These are phyloP conservation scores for Oligia fasciuncula DNA, from an alignment of 2,888 invertebrate species.

Conservation along the genomic window DNA sequence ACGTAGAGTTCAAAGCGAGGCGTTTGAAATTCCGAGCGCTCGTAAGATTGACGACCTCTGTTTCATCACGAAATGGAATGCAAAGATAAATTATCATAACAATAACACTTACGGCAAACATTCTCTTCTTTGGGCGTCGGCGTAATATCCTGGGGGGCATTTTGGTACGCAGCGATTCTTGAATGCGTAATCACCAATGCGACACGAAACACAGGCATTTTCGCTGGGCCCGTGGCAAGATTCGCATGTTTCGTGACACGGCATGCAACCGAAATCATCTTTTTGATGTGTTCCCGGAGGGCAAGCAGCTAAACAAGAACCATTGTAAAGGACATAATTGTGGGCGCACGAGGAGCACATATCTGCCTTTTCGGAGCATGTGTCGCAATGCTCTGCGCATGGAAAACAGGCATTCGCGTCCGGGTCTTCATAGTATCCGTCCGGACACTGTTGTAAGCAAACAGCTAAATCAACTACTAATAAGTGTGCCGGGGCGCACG, in stretches of 20 bases:
- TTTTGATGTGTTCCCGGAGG: constrained; percentile 95
- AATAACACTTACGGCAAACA: constrained; percentile 91
- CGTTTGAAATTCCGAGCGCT: constrained; percentile 62
- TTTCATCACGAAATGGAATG: constrained; percentile 68
- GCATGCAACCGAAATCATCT: constrained; percentile 95
- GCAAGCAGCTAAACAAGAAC: constrained; percentile 96
- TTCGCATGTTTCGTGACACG: constrained; percentile 94
- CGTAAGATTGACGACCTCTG: constrained; percentile 66
- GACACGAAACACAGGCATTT: constrained; percentile 95
- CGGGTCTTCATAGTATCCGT: constrained; percentile 95
- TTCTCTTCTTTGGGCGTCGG: constrained; percentile 94
- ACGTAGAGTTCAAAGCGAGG: constrained; percentile 56
- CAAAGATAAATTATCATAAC: constrained; percentile 73
- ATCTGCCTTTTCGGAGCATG: constrained; percentile 95
- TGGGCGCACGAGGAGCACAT: constrained; percentile 96
- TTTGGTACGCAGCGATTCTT: constrained; percentile 93
- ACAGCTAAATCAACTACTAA: constrained; percentile 95
- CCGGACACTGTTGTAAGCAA: constrained; percentile 96
- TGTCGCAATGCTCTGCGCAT: constrained; percentile 96
- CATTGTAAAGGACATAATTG: constrained; percentile 95
- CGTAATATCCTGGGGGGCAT: constrained; percentile 93
- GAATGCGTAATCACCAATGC: constrained; percentile 92
- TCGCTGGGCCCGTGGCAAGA: constrained; percentile 95
- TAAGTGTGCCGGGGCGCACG: constrained; percentile 95
- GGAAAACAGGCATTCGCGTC: constrained; percentile 95